Evolutionary conservation across 2,797 vertebrate species (phyloP), one percentile per base, ranked within the genome.

Genomic region (Manis crassicaudata): DNA sequence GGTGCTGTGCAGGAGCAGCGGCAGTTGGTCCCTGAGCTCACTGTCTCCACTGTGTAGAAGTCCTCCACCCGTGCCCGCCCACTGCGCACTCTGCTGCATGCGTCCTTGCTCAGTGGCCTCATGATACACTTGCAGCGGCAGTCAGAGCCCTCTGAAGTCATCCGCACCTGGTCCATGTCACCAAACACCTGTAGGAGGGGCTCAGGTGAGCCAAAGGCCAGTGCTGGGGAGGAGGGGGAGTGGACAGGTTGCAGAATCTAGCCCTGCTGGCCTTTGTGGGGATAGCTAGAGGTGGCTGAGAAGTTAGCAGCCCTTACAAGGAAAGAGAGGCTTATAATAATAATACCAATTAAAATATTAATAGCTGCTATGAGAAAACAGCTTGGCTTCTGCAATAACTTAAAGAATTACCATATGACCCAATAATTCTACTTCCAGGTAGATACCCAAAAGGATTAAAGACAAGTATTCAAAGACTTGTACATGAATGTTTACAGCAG

Each of bases 101-200:
- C 99, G 0, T 99, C 99, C 94, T 98, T 99, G 98, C 99, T 99
- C 32, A 99, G 98, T 0, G 99, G 99, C 0, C 99, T 98, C 99
- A 99, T 99, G 98, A 99, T 99, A 98, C 99, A 99, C 98, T 99
- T 99, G 94, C 99, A 99, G 97, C 99, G 99, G 98, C 99, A 99
- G 98, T 99, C 99, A 0, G 99, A 99, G 85, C 99, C 99, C 97
- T 99, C 99, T 0, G 99, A 99, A 0, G 99, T 99, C 99, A 99
- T 99, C 82, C 99, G 98, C 35, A 99, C 99, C 6, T 99, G 99
- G 88, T 99, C 99, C 0, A 94, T 87, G 40, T 99, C 99, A 0
- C 99, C 99, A 35, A 99, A 99, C 63, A 99, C 98, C 99, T 99
- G 96, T 21, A 7, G 58, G 7, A 84, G 52, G 35, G 37, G 72